Conservation (phyloP, 1,140 invertebrate genomes). For the Proctacanthus coquilletti region DNA sequence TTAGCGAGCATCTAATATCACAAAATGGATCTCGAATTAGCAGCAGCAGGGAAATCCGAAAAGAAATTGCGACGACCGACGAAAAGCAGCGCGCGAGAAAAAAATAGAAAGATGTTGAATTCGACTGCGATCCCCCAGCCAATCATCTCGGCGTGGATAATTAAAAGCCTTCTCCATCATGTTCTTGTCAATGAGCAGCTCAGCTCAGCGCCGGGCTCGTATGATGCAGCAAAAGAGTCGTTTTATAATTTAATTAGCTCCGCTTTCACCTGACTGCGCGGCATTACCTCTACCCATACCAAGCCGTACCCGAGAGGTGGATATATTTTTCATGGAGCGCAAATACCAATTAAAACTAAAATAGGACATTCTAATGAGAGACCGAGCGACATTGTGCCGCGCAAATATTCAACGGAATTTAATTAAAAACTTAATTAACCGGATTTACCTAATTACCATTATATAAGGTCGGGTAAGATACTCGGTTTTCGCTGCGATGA, state of each 20-base stretch:
- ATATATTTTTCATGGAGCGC: constrained; percentile 4
- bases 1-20: too few species aligned
- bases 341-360: constrained; percentile 6
- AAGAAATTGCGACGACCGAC: too few species aligned
- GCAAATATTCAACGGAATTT: constrained; percentile 4
- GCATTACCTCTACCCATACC: neutral
- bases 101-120: neutral
- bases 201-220: neutral
- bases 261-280: neutral
- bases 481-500: too few species aligned
- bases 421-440: constrained; percentile 5
- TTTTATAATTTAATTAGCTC: constrained; percentile 1
- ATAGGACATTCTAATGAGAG: constrained; percentile 5
- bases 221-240: neutral
- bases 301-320: neutral
- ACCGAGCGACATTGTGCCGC: neutral
- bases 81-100: too few species aligned
- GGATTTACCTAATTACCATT: constrained; percentile 5
- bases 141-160: neutral
- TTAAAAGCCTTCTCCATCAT: neutral
- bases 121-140: neutral
- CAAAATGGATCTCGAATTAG: too few species aligned
- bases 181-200: neutral
- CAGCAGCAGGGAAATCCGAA: too few species aligned
- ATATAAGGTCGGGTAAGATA: too few species aligned